Base-by-base conservation (phyloP, 1,140 invertebrate species). In the Lasioglossum albipes region DNA sequence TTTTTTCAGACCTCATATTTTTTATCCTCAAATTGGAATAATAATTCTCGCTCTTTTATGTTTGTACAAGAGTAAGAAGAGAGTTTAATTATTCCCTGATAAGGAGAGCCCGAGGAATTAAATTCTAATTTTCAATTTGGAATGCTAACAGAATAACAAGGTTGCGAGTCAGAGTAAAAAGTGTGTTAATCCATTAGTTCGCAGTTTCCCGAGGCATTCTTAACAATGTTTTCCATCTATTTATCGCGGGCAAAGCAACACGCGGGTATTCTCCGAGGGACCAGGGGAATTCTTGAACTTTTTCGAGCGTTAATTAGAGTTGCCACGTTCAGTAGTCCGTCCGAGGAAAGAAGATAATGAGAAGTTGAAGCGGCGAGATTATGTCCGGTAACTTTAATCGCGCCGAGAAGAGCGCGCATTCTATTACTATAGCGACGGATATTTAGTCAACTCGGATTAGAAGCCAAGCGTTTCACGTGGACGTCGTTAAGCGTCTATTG, bases 381-480 rank as follows among this genome's bases (percentile, higher is more conserved):
- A 59, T 67, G 71, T 83, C 79, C 54, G 57, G 74, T 62, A 82
- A 85, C 68, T 85, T 85, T 85, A 82, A 82, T 85, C 84, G 68
- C 68, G 79, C 68, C 62, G 68, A 36, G 57, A 79, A 66, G 73
- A 62, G 64, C 20, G 72, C 59, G 73, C 70, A 75, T 87, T 86
- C 84, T 86, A 87, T 87, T 87, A 87, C 13, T 12, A 12, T 13
- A 10, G 78, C 85, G 45, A 64, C 65, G 79, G 78, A 83, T 85
- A 86, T 86, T 86, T 78, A 86, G 85, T 57, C 82, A 68, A 67
- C 84, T 75, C 81, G 84, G 82, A 87, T 87, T 87, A 87, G 85
- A 84, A 84, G 79, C 77, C 72, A 65, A 64, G 62, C 74, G 71
- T 69, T 83, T 65, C 73, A 68, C 75, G 71, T 61, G 75, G 70